Evolutionary conservation across 2,888 invertebrate genomes (phyloP), one percentile per base, ranked within the genome.

Genomic region (Cantharis nigra): DNA sequence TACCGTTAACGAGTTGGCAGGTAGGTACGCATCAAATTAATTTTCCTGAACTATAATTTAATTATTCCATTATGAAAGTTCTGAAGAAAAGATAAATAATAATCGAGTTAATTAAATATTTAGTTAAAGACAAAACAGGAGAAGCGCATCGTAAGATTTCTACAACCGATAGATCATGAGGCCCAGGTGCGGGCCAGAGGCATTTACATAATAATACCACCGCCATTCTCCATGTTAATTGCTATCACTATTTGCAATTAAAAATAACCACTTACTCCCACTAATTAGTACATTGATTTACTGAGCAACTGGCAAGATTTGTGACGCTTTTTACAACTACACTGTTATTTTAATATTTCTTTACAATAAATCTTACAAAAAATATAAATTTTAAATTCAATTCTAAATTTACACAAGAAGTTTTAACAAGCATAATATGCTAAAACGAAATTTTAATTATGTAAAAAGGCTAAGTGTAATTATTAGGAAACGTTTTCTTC

Each of bases 241-340:
- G 82, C 82, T 78, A 82, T 82, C 82, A 83, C 83, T 83, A 83
- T 83, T 83, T 83, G 83, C 83, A 83, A 83, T 83, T 83, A 83
- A 83, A 83, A 83, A 82, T 83, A 83, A 83, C 82, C 81, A 81
- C 80, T 79, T 81, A 77, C 79, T 79, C 75, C 75, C 71, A 79
- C 81, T 82, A 82, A 81, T 83, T 82, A 82, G 80, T 78, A 81
- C 83, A 81, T 82, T 82, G 82, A 82, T 82, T 82, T 82, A 82
- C 82, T 72, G 81, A 77, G 77, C 76, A 72, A 76, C 65, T 75
- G 70, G 69, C 70, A 82, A 82, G 82, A 82, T 82, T 82, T 82
- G 81, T 80, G 71, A 77, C 76, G 72, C 78, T 76, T 78, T 81
- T 81, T 77, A 74, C 72, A 67, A 71, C 75, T 81, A 81, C 80